Percentiles rank a stretch among this genome's conserved stretches.
Evolutionary conservation across 2,888 invertebrate genomes (phyloP).

Genomic region (Drosophila melanocephala): DNA sequence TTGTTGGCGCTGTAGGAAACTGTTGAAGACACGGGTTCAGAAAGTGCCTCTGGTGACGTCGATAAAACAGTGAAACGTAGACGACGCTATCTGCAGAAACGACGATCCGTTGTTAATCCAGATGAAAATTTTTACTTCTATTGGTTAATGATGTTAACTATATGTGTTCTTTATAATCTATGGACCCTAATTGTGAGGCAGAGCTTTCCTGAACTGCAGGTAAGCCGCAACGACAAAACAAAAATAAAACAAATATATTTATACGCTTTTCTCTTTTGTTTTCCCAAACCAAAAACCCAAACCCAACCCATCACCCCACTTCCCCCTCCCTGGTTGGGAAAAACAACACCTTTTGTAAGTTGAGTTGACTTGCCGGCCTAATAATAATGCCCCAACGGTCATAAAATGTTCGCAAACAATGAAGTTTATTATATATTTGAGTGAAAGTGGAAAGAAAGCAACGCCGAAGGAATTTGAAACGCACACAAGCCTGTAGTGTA

Average conservation of each 20-base stretch:
- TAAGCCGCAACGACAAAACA: constrained; percentile 56
- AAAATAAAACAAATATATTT: neutral
- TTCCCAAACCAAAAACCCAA: neutral
- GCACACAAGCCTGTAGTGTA: constrained; percentile 1
- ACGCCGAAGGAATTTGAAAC: constrained; percentile 22
- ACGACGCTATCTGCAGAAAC: constrained; percentile 90
- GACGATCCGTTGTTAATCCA: constrained; percentile 95
- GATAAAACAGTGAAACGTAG: constrained; percentile 88
- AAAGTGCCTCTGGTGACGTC: constrained; percentile 88
- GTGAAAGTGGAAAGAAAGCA: constrained; percentile 15
- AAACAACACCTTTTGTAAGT: constrained; percentile 56
- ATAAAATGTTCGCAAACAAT: constrained; percentile 59
- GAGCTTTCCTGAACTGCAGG: constrained; percentile 96
- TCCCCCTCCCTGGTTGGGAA: neutral
- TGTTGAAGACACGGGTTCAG: constrained; percentile 90
- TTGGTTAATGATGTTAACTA: constrained; percentile 95
- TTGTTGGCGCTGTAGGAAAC: constrained; percentile 84
- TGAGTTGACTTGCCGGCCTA: constrained; percentile 59
- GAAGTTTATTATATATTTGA: constrained; percentile 58
- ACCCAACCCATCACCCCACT: neutral
- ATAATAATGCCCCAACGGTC: constrained; percentile 52
- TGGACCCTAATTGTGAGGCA: constrained; percentile 98
- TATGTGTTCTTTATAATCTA: constrained; percentile 96
- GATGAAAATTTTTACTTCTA: constrained; percentile 98
- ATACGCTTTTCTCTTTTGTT: constrained; percentile 1